Base-by-base conservation (phyloP, 2,797 vertebrate species). In the Columba guinea region DNA sequence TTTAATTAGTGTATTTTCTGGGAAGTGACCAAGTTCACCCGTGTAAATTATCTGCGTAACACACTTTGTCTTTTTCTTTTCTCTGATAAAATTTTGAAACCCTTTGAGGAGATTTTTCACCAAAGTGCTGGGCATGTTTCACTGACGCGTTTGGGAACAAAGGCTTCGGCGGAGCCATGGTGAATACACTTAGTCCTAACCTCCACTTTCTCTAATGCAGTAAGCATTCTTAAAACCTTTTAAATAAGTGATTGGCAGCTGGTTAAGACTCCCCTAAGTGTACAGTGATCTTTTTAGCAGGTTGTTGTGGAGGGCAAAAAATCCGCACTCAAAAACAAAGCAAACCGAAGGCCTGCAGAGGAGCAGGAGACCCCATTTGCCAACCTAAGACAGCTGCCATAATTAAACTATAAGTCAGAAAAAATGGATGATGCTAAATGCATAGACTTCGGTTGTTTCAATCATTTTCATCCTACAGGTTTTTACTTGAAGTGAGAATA, bases 401-500 rank as follows among this genome's bases (percentile, higher is more conserved):
- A 97, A 89, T 97, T 97, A 96, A 98, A 75, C 64, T 46, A 20
- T 20, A 58, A 65, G 93, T 92, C 53, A 68, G 87, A 94, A 92
- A 92, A 97, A 95, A 96, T 58, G 71, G 93, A 90, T 70, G 90
- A 93, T 80, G 17, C 64, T 96, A 92, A 95, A 52, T 44, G 62
- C 49, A 30, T 65, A 82, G 97, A 85, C 95, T 94, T 90, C 28
- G 95, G 95, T 97, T 96, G 94, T 97, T 97, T 98, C 97, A 93
- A 23, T 97, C 93, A 89, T 97, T 98, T 97, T 97, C 95, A 95
- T 97, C 94, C 96, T 97, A 93, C 98, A 98, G 98, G 97, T 98
- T 98, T 97, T 98, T 98, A 97, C 98, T 98, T 97, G 96, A 98
- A 98, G 98, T 97, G 97, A 98, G 98, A 98, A 98, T 98, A 98